A percentile compares a stretch with the other conserved stretches of the same genome.
Evolutionary conservation across 2,113 vertebrate genomes (phyloP).

Genomic region (Scolopax mira): DNA sequence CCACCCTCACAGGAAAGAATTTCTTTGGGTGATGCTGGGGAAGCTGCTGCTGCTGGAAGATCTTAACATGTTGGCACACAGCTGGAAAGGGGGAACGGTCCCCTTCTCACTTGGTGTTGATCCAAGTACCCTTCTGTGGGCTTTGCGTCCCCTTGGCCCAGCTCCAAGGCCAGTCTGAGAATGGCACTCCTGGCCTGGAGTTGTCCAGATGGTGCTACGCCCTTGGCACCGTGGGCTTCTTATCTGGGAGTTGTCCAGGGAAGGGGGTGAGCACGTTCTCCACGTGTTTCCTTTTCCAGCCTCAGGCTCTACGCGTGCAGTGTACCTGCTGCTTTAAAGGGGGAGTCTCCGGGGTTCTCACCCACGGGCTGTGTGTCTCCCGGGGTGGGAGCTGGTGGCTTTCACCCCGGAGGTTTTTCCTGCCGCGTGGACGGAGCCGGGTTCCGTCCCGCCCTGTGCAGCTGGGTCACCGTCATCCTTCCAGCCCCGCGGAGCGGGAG

Average conservation of each 20-base stretch:
- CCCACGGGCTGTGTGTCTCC: rapidly evolving
- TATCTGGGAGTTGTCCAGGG: not conserved
- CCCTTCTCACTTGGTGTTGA: rapidly evolving
- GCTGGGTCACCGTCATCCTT: too few relatives aligned
- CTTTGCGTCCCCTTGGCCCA: not conserved
- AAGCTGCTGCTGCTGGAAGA: not conserved
- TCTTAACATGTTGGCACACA: rapidly evolving
- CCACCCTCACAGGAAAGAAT: too few relatives aligned
- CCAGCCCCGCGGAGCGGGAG: too few relatives aligned
- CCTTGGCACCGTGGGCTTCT: not conserved
- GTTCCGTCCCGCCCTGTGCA: too few relatives aligned
- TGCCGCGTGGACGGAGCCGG: rapidly evolving
- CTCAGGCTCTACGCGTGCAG: too few relatives aligned
- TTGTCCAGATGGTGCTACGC: not conserved
- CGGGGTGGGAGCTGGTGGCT: too few relatives aligned
- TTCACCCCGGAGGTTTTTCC: not conserved
- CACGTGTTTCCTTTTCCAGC: not conserved
- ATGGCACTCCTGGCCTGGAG: rapidly evolving
- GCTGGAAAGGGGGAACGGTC: not conserved
- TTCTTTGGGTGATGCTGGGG: too few relatives aligned
- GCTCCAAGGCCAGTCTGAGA: not conserved
- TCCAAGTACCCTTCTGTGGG: not conserved
- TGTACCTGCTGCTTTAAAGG: not conserved
- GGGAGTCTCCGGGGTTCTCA: not conserved
- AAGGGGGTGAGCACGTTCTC: not conserved